These are phyloP conservation scores for Ctenoplectra terminalis DNA, from an alignment of 1,140 invertebrate genomes.

Conservation along the genomic window DNA sequence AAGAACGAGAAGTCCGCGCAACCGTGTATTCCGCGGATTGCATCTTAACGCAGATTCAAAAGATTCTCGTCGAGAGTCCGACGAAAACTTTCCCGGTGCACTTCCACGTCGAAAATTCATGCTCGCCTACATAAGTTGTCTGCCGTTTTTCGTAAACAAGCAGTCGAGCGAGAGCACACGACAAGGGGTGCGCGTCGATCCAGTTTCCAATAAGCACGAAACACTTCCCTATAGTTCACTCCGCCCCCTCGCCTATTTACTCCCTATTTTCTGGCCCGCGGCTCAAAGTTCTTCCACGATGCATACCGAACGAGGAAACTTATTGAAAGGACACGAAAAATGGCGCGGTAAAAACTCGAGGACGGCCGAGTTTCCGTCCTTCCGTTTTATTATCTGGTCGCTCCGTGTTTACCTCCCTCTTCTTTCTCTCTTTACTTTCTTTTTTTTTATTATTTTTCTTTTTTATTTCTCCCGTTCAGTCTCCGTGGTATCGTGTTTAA, in stretches of 20 bases:
- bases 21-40: neutral
- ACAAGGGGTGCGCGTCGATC: neutral
- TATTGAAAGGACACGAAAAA: slow-evolving; percentile 34
- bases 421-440: no score
- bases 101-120: neutral
- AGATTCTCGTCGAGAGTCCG: neutral
- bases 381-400: slow-evolving; percentile 22
- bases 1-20: no score
- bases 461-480: neutral
- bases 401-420: neutral
- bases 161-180: neutral
- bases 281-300: slow-evolving; percentile 11
- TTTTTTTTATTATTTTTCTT: no score
- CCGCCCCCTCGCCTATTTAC: neutral
- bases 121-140: neutral
- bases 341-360: slow-evolving; percentile 8
- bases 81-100: neutral
- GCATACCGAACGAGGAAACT: slow-evolving; percentile 3
- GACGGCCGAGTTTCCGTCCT: slow-evolving; percentile 19
- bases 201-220: slow-evolving; percentile 12
- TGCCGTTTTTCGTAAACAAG: slow-evolving; percentile 34
- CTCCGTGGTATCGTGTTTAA: slow-evolving; percentile 10
- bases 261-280: slow-evolving; percentile 10
- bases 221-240: slow-evolving; percentile 14
- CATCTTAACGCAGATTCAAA: no score